Base-by-base conservation (phyloP, 2,113 vertebrate species). In the Ophthalmolycus amberensis region DNA sequence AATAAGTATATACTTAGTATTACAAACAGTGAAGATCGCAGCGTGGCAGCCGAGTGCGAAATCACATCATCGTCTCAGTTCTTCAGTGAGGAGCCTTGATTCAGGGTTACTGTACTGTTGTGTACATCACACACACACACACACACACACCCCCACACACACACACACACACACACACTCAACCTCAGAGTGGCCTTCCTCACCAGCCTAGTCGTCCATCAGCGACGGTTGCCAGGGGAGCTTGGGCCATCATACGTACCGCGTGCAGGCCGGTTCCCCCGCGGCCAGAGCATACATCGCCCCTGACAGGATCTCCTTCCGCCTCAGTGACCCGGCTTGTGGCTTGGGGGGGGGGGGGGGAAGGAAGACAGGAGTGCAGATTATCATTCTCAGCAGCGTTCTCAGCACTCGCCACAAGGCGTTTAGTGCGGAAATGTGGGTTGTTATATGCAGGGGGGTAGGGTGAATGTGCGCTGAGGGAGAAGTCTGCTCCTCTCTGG, bases 1-100 rank as follows among this genome's bases (percentile, higher is more conserved):
- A 91, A 92, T 91, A 73, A 81, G 75, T 90, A 67, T 89, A 86
- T 90, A 85, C 85, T 91, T 87, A 91, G 90, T 71, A 89, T 89
- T 86, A 85, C 77, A 92, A 91, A 91, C 89, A 83, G 66, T 64
- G 70, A 77, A 60, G 84, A 59, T 69, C 83, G 44, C 88, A 90
- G 90, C 77, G 34, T 77, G 90, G 58, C 16, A 54, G 71, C 84
- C 15, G 60, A 66, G 68, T 67, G 67, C 0, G 0, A 74, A 88
- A 86, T 87, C 71, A 64, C 62, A 85, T 83, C 76, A 79, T 80
- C 42, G 12, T 54, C 83, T 44, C 78, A 42, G 64, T 71, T 46
- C 40, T 63, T 77, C 42, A 32, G 11, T 34, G 58, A 62, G 29
- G 58, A 68, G 38, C 20, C 58, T 66, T 65, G 50, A 71, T 50